Evolutionary conservation across 2,888 invertebrate species (phyloP).

Genomic region (Coremacera marginata): DNA sequence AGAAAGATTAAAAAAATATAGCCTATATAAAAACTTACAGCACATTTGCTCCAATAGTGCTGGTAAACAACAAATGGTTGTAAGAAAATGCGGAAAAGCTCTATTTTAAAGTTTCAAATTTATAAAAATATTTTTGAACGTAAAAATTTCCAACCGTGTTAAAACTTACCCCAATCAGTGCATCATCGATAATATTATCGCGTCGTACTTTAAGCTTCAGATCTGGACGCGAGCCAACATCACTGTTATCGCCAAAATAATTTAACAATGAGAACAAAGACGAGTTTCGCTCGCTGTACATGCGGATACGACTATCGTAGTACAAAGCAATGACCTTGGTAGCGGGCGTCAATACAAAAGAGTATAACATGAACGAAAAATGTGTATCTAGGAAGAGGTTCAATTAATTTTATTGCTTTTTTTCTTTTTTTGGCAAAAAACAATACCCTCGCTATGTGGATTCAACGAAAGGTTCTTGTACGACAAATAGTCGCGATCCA

Average conservation of each 20-base stretch:
- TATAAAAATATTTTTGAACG: no score
- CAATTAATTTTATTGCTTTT: background rate
- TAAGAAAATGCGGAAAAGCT: no score
- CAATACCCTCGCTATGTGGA: constrained; percentile 54
- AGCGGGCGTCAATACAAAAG: constrained; percentile 91
- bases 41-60: no score
- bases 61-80: no score
- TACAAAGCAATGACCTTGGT: constrained; percentile 92
- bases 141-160: no score
- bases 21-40: no score
- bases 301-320: constrained; percentile 93
- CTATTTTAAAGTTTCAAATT: no score
- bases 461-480: constrained; percentile 77
- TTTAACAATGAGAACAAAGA: constrained; percentile 81
- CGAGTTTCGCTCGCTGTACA: constrained; percentile 92
- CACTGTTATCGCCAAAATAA: constrained; percentile 82
- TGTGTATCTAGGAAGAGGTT: constrained; percentile 71
- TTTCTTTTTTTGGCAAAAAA: background rate
- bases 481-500: constrained; percentile 93
- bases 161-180: constrained; percentile 78
- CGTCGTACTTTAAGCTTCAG: constrained; percentile 85
- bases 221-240: constrained; percentile 86
- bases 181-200: constrained; percentile 91
- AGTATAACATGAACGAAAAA: constrained; percentile 91
- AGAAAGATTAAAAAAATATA: no score